These are phyloP conservation scores for Incurvaria masculella DNA, from an alignment of 2,888 invertebrate species.

Conservation along the genomic window DNA sequence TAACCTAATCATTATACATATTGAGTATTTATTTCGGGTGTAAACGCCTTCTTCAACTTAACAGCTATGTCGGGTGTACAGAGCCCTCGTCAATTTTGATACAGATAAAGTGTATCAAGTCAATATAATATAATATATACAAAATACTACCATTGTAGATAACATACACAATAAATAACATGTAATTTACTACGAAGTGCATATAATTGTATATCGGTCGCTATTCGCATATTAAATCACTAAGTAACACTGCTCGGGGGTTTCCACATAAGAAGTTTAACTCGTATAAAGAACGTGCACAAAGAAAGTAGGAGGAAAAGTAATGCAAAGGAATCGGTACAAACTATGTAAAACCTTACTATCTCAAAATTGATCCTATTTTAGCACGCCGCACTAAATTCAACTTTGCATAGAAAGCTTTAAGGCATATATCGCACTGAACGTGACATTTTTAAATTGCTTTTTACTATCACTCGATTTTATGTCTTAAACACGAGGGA, in stretches of 20 bases:
- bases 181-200: too few species aligned
- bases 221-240: too few species aligned
- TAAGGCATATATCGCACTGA: conserved; percentile 18
- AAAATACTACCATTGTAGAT: too few species aligned
- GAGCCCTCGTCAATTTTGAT: too few species aligned
- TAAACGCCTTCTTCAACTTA: too few species aligned
- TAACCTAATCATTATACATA: too few species aligned
- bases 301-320: conserved; percentile 45
- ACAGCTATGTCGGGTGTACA: too few species aligned
- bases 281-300: conserved; percentile 51
- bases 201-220: too few species aligned
- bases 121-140: too few species aligned
- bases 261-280: conserved; percentile 51
- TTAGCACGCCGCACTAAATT: conserved; percentile 17
- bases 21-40: too few species aligned
- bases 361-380: conserved; percentile 51
- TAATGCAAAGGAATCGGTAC: conserved; percentile 54
- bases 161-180: too few species aligned
- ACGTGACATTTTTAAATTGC: conserved; percentile 10
- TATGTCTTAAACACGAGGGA: not conserved
- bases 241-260: conserved; percentile 21
- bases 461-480: conserved; percentile 5
- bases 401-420: conserved; percentile 4
- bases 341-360: conserved; percentile 27
- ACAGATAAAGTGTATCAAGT: too few species aligned